Percentiles rank a stretch among this genome's conserved stretches.
Conservation (phyloP, 2,113 vertebrate species). For the Rhombomys opimus region DNA sequence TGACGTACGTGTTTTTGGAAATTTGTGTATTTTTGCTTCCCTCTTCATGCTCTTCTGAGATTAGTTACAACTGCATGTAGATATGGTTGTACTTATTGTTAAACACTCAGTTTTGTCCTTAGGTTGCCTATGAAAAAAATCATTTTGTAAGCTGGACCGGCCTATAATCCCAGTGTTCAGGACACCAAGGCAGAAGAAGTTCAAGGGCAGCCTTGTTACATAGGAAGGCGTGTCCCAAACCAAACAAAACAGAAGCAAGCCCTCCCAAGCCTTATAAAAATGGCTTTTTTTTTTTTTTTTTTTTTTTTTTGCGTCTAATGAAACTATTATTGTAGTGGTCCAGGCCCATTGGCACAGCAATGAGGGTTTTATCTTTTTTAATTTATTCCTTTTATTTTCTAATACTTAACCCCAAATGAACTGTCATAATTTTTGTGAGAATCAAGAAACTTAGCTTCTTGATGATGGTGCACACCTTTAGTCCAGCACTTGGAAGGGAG, state of each 20-base stretch:
- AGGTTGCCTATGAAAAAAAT: background rate
- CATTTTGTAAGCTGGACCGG: background rate
- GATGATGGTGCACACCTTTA: background rate
- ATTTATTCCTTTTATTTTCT: conserved; percentile 17
- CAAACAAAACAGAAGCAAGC: background rate
- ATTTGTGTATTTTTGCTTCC: conserved; percentile 4
- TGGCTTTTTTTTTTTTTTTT: no score
- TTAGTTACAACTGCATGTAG: conserved; percentile 3
- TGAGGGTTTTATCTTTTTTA: conserved; percentile 37
- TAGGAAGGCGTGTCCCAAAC: background rate
- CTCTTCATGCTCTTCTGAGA: background rate
- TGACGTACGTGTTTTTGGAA: conserved; percentile 39
- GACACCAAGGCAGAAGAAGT: background rate
- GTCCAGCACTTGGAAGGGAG: background rate
- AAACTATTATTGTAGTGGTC: conserved; percentile 18
- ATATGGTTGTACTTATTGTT: conserved; percentile 39
- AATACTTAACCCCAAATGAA: background rate
- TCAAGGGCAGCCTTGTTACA: background rate
- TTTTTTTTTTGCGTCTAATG: background rate
- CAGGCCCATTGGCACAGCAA: background rate
- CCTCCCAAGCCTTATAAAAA: background rate
- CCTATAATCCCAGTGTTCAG: background rate
- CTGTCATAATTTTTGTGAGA: conserved; percentile 28
- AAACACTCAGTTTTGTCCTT: conserved; percentile 37
- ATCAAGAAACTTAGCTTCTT: background rate